Percentiles rank a stretch among this genome's conserved stretches.
Conservation (phyloP, 2,113 vertebrate genomes). For the Cyprinodon tularosa region DNA sequence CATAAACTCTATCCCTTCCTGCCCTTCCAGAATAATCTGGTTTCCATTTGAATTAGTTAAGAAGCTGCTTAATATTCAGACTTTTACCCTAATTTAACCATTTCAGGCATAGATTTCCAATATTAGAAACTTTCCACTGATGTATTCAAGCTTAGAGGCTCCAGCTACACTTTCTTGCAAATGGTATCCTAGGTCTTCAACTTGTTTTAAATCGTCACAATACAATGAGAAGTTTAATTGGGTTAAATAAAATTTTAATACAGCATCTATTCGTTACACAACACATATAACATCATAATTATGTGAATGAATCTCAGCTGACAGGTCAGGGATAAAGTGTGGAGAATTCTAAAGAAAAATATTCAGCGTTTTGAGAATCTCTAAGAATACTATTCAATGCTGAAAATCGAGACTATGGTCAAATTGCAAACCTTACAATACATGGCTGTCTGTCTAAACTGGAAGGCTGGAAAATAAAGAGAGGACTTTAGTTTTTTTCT, state of each 20-base stretch:
- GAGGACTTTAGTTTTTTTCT: too few species aligned
- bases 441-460: too few species aligned
- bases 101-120: constrained; percentile 26
- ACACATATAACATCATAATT: too few species aligned
- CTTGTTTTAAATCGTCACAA: background rate
- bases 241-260: too few species aligned
- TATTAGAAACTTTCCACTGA: constrained; percentile 23
- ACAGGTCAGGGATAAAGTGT: background rate
- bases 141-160: background rate
- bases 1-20: constrained; percentile 20
- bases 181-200: background rate
- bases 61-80: constrained; percentile 26
- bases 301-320: background rate
- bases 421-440: too few species aligned
- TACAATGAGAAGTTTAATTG: background rate
- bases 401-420: too few species aligned
- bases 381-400: too few species aligned
- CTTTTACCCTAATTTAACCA: constrained; percentile 35
- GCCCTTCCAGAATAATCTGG: constrained; percentile 48
- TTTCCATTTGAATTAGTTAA: constrained; percentile 51
- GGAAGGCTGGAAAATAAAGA: too few species aligned
- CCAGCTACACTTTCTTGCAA: background rate
- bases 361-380: background rate
- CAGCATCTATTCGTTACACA: too few species aligned
- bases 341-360: background rate